Percentiles rank a stretch among this genome's conserved stretches.
Evolutionary conservation across 2,797 vertebrate species (phyloP).

Genomic region (Gymnodraco acuticeps): DNA sequence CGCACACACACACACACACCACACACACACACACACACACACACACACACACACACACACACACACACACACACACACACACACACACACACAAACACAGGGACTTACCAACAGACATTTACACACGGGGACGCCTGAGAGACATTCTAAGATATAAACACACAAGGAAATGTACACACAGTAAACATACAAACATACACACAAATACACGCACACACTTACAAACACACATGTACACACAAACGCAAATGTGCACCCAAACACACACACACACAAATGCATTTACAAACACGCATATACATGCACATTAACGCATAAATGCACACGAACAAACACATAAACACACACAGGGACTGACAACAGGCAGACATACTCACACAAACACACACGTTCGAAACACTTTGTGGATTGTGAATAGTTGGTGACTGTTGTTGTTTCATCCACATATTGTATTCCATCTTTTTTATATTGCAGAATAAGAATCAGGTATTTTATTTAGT

Average conservation of each 20-base stretch:
- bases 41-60: neutral
- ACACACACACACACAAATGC: too few relatives aligned
- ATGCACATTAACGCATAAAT: too few relatives aligned
- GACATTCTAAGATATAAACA: too few relatives aligned
- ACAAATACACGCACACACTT: neutral
- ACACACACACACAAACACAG: neutral
- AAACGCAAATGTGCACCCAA: too few relatives aligned
- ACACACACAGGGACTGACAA: too few relatives aligned
- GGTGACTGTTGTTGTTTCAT: neutral
- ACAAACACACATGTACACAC: slow-evolving; percentile 1
- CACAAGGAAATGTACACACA: too few relatives aligned
- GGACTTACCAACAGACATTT: neutral
- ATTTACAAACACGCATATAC: neutral
- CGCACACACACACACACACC: slow-evolving; percentile 5
- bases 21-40: neutral
- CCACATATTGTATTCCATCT: too few relatives aligned
- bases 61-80: too few relatives aligned
- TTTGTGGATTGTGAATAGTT: too few relatives aligned
- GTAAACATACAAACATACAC: neutral
- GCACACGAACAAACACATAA: too few relatives aligned
- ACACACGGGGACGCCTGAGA: neutral
- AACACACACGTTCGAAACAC: neutral
- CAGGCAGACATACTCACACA: neutral
- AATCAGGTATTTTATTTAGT: too few relatives aligned
- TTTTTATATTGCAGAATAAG: neutral